A percentile compares a stretch with the other conserved stretches of the same genome.
Conservation (phyloP, 2,888 invertebrate species). For the Leptopilina drosophilae region DNA sequence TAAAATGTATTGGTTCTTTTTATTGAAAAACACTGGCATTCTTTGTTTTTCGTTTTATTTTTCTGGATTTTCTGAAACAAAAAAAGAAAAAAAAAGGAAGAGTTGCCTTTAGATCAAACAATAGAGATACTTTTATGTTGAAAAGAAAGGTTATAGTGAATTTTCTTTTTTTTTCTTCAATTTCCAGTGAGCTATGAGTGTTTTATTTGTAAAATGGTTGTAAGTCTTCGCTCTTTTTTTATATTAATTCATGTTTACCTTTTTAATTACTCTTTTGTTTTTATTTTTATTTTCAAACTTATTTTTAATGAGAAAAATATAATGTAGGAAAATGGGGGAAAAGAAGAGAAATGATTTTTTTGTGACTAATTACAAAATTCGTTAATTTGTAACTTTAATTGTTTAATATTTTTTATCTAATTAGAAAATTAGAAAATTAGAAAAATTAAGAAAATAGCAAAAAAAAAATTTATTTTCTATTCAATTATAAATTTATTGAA, state of each 20-base stretch:
- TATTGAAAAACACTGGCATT: neutral
- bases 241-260: neutral
- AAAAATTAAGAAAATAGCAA: no score
- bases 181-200: neutral
- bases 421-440: no score
- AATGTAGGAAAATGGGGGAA: no score
- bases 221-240: neutral
- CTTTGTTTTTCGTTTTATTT: neutral
- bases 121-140: conserved; percentile 21
- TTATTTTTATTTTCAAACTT: neutral
- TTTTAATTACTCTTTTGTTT: neutral
- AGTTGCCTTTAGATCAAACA: conserved; percentile 10
- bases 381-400: no score
- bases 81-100: neutral
- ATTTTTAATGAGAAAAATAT: neutral
- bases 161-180: no score
- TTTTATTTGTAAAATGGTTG: conserved; percentile 7
- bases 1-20: neutral
- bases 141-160: conserved; percentile 13
- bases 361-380: no score
- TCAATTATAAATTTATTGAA: no score
- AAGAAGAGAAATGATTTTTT: no score
- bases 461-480: no score
- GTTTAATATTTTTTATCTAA: no score
- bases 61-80: conserved; percentile 33